These are phyloP conservation scores for Drosophila murphyi DNA, from an alignment of 1,140 invertebrate species.

Conservation along the genomic window DNA sequence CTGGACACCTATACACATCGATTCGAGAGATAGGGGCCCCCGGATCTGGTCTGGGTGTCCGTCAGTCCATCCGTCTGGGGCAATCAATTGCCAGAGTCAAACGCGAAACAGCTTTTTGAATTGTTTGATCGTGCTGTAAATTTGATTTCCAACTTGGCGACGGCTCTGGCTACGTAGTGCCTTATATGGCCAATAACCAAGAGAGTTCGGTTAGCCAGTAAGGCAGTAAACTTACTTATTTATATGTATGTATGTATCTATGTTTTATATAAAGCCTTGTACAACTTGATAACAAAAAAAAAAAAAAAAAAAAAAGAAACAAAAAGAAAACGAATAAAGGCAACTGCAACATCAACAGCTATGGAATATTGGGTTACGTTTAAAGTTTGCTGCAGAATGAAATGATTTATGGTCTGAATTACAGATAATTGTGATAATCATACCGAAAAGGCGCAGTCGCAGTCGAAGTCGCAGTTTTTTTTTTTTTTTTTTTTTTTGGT, in stretches of 20 bases:
- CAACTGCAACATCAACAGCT: constrained; percentile 26
- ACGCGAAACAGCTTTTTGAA: constrained; percentile 54
- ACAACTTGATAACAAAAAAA: constrained; percentile 55
- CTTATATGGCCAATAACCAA: constrained; percentile 52
- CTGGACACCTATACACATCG: constrained; percentile 24
- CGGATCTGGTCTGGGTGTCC: constrained; percentile 2
- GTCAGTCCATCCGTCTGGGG: constrained; percentile 10
- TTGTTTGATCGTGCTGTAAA: constrained; percentile 79
- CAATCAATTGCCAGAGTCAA: constrained; percentile 62
- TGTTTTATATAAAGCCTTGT: constrained; percentile 61
- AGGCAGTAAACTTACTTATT: constrained; percentile 64
- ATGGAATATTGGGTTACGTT: constrained; percentile 72
- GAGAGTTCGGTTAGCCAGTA: constrained; percentile 18
- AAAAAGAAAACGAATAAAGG: constrained; percentile 27
- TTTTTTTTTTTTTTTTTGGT: constrained; percentile 60
- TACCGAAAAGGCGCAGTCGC: constrained; percentile 77
- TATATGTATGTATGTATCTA: constrained; percentile 55
- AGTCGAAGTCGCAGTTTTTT: constrained; percentile 66
- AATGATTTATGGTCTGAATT: constrained; percentile 84
- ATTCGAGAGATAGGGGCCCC: background rate
- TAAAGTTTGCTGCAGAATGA: constrained; percentile 74
- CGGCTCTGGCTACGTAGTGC: constrained; percentile 10
- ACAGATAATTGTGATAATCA: constrained; percentile 84
- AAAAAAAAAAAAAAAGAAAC: constrained; percentile 16
- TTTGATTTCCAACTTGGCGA: constrained; percentile 63